A percentile compares a stretch with the other conserved stretches of the same genome.
Evolutionary conservation across 2,113 vertebrate species (phyloP).

Genomic region (Pagrus major): DNA sequence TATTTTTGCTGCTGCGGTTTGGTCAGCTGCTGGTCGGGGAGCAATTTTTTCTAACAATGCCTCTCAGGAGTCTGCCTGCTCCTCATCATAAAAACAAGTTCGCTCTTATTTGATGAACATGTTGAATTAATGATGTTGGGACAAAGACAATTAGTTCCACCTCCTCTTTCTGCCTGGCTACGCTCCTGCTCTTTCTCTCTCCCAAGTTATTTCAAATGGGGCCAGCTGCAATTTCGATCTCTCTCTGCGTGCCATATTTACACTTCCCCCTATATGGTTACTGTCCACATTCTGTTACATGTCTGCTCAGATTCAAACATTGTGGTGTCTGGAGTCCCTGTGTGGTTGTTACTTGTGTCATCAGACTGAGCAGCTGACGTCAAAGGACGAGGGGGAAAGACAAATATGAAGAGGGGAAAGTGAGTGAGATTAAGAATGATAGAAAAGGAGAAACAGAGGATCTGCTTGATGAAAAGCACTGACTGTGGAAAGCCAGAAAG

Average conservation of each 20-base stretch:
- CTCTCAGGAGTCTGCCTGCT: conserved; percentile 15
- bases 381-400: conserved; percentile 14
- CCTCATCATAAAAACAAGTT: background rate
- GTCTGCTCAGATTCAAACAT: conserved; percentile 32
- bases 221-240: conserved; percentile 42
- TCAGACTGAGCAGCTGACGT: conserved; percentile 35
- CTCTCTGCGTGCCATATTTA: conserved; percentile 39
- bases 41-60: conserved; percentile 26
- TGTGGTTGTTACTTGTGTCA: conserved; percentile 30
- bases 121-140: conserved; percentile 5
- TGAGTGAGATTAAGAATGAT: background rate
- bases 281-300: conserved; percentile 24
- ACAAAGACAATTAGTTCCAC: conserved; percentile 31
- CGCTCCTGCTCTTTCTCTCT: conserved; percentile 2
- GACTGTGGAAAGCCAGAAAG: conserved; percentile 66
- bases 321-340: background rate
- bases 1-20: conserved; percentile 46
- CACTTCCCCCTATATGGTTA: conserved; percentile 26
- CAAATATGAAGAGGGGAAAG: background rate
- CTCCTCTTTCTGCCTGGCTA: conserved; percentile 1
- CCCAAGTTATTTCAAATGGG: conserved; percentile 21
- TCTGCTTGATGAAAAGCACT: conserved; percentile 51
- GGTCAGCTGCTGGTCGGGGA: conserved; percentile 46
- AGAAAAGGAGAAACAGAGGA: conserved; percentile 24
- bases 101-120: background rate